Conservation (phyloP, 2,113 vertebrate genomes). For the Suricata suricatta region DNA sequence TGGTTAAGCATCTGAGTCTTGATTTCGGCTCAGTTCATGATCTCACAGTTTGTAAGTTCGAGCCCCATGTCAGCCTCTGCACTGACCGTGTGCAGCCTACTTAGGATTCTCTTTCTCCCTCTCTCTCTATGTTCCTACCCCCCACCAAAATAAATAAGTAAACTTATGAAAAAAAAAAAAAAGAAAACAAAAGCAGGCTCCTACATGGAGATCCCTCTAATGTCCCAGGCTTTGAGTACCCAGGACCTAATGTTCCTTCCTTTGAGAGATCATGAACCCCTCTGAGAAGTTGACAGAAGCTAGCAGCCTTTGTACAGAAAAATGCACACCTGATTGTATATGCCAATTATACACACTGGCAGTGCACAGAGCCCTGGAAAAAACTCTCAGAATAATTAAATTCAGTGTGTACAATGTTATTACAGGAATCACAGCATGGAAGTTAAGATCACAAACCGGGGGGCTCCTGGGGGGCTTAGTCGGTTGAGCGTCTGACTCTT, state of each 20-base stretch:
- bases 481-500: too few species aligned
- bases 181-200: neutral
- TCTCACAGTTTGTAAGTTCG: too few species aligned
- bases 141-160: too few species aligned
- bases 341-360: fast-evolving
- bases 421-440: neutral
- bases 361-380: neutral
- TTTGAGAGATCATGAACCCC: neutral
- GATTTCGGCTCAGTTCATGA: too few species aligned
- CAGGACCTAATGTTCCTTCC: neutral
- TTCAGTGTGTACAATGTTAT: neutral
- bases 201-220: neutral
- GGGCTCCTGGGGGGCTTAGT: too few species aligned
- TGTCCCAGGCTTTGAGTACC: neutral
- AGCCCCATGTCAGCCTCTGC: too few species aligned
- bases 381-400: neutral
- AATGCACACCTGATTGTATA: neutral
- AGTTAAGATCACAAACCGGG: neutral
- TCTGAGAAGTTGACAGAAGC: neutral
- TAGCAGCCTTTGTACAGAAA: neutral
- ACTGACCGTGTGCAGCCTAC: too few species aligned
- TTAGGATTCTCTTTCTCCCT: too few species aligned
- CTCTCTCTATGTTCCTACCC: too few species aligned
- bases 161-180: too few species aligned
- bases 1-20: too few species aligned